Percentiles rank a stretch among this genome's conserved stretches.
phyloP scores from a whole-genome alignment of 1,140 invertebrate genomes.

The Heterodera schachtii region DNA sequence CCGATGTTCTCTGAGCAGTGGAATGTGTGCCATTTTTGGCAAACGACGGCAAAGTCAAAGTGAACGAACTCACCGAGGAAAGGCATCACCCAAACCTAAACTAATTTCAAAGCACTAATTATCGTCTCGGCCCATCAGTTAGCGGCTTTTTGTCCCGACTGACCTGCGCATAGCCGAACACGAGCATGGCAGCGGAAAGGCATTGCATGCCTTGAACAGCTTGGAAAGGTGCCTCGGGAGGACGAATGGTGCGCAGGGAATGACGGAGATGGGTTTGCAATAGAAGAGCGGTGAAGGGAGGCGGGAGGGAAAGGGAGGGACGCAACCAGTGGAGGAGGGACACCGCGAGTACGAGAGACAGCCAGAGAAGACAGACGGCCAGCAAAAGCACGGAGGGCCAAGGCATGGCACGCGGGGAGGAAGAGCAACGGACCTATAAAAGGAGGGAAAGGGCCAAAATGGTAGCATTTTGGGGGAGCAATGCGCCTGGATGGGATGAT shows the following conservation, averaged over 20 bases:
- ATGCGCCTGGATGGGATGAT: constrained; percentile 31
- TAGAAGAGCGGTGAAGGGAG: constrained; percentile 29
- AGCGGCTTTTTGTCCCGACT: background rate
- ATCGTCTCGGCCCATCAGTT: too few species aligned
- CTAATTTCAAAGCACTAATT: too few species aligned
- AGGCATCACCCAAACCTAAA: constrained; percentile 39
- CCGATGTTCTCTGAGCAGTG: constrained; percentile 41
- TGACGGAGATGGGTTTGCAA: constrained; percentile 43
- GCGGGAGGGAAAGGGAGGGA: constrained; percentile 10
- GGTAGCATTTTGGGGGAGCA: constrained; percentile 22
- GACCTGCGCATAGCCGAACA: constrained; percentile 45
- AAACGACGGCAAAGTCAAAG: too few species aligned
- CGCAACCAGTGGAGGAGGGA: constrained; percentile 13
- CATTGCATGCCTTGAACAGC: constrained; percentile 46
- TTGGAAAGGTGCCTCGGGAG: constrained; percentile 29
- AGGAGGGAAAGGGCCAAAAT: background rate
- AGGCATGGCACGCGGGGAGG: constrained; percentile 42
- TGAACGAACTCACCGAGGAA: constrained; percentile 39
- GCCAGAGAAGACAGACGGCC: constrained; percentile 28
- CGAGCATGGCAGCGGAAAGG: constrained; percentile 40
- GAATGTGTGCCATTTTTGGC: too few species aligned
- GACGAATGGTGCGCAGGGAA: constrained; percentile 45
- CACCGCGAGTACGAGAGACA: constrained; percentile 19
- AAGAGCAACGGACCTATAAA: constrained; percentile 42
- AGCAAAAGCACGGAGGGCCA: constrained; percentile 29